Evolutionary conservation across 2,888 invertebrate genomes (phyloP), one percentile per base, ranked within the genome.

Genomic region (Tromatobia lineatoria): DNA sequence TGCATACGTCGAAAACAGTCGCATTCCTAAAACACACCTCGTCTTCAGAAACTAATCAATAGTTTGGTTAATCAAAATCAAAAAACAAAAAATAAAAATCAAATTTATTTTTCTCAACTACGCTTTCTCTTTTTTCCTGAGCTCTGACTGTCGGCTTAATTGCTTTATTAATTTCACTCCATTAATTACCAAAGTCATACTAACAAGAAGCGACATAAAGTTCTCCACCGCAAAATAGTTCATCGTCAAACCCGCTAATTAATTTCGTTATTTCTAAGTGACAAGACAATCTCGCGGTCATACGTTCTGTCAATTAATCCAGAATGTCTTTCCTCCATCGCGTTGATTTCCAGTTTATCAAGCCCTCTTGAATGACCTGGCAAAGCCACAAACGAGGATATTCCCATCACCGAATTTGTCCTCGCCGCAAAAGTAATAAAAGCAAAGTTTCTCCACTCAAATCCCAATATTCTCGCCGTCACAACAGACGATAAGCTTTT

Each of bases 401-500:
- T 64, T 42, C 42, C 18, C 20, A 38, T 64, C 8, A 42, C 1
- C 20, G 20, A 38, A 64, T 57, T 57, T 25, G 57, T 57, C 0
- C 57, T 25, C 0, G 6, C 25, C 25, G 4, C 8, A 34, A 25
- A 67, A 45, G 15, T 67, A 67, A 67, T 67, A 25, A 45, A 67
- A 47, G 20, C 45, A 67, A 67, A 45, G 47, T 67, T 45, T 67
- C 25, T 15, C 8, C 67, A 20, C 67, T 47, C 61, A 29, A 50
- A 61, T 75, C n/a, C 64, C 50, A 64, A 50, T 64, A 47, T 64
- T 25, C 25, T 45, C n/a, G 25, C 18, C 18, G 34, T 76, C 45
- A 42, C 47, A 61, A 64, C 59, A 23, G 10, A 64, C 78, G n/a
- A 25, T 52, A 71, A 52, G 71, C 64, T 25, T 70, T 69, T 52